Evolutionary conservation across 2,113 vertebrate genomes (phyloP).

Genomic region (Ariopsis seemanni): DNA sequence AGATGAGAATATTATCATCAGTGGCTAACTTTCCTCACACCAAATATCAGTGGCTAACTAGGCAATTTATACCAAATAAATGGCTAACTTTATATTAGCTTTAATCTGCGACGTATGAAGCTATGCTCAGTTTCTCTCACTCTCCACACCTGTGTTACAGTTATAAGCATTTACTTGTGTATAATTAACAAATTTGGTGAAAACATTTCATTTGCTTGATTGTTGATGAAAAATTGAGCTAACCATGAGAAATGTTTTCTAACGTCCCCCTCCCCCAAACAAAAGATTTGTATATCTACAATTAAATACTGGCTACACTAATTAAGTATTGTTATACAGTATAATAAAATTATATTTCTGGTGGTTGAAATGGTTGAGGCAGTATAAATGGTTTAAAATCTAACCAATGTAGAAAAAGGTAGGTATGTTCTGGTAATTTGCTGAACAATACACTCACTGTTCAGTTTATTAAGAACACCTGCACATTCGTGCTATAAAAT

Average conservation of each 20-base stretch:
- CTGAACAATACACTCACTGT: neutral
- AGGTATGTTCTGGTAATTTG: neutral
- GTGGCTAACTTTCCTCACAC: no score
- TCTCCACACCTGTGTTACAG: neutral
- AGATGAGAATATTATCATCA: no score
- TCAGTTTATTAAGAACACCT: neutral
- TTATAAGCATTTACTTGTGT: neutral
- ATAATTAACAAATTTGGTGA: neutral
- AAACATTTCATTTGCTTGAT: neutral
- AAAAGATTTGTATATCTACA: neutral
- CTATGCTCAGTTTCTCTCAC: neutral
- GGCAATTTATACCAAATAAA: neutral
- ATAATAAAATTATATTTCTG: neutral
- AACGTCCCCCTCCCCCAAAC: neutral
- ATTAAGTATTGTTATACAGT: neutral
- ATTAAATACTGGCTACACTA: neutral
- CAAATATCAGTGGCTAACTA: no score
- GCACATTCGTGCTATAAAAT: neutral
- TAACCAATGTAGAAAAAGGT: neutral
- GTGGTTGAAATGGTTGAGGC: neutral
- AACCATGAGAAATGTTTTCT: neutral
- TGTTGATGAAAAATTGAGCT: neutral
- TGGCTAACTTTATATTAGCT: neutral
- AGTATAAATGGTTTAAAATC: neutral
- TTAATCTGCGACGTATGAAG: neutral